phyloP scores from a whole-genome alignment of 1,140 invertebrate genomes.

The Drosophila nikananu region DNA sequence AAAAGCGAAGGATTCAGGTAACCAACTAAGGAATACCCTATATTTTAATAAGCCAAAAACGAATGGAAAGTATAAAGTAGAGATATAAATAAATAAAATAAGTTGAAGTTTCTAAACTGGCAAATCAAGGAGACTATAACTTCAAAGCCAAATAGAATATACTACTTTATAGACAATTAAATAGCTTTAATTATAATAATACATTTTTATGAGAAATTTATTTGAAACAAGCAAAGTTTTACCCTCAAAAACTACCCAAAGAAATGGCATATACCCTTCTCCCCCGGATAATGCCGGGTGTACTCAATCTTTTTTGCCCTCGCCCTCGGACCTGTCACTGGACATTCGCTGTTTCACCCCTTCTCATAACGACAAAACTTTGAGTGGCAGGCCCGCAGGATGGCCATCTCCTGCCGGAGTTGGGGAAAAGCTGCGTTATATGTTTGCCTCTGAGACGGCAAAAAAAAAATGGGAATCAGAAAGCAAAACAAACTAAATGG shows the following conservation, averaged over 20 bases:
- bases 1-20: not conserved
- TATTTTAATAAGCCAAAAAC: not conserved
- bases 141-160: not conserved
- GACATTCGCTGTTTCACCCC: constrained; percentile 49
- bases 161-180: not conserved
- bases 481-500: constrained; percentile 56
- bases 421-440: constrained; percentile 60
- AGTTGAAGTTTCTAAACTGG: no score
- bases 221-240: not conserved
- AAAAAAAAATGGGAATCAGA: constrained; percentile 51
- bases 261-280: not conserved
- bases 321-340: constrained; percentile 29
- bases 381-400: constrained; percentile 60
- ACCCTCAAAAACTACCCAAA: not conserved
- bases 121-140: no score
- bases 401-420: not conserved
- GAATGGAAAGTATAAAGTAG: no score
- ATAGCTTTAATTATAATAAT: not conserved
- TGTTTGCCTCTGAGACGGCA: constrained; percentile 63
- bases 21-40: not conserved
- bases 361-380: constrained; percentile 54
- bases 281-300: not conserved
- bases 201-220: not conserved
- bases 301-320: constrained; percentile 24
- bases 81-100: no score